A percentile compares a stretch with the other conserved stretches of the same genome.
Conservation (phyloP, 2,888 invertebrate genomes). For the Phyllotreta cruciferae region DNA sequence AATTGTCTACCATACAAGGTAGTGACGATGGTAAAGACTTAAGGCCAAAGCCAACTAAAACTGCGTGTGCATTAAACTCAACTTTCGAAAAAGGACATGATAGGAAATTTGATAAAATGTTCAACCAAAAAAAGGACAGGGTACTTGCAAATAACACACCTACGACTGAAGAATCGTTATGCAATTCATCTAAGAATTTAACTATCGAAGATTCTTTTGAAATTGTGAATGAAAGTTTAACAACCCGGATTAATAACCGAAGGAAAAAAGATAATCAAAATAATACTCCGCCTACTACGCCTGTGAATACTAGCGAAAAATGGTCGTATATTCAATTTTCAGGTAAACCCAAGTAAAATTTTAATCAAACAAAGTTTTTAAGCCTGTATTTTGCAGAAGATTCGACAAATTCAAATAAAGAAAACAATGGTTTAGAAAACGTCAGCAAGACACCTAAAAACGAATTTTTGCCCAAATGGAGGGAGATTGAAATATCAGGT, state of each 20-base stretch:
- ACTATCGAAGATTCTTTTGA: constrained; percentile 34
- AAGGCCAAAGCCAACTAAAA: constrained; percentile 26
- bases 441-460: too few relatives aligned
- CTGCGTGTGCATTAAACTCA: constrained; percentile 45
- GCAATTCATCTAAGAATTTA: constrained; percentile 28
- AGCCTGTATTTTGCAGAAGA: not conserved
- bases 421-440: too few relatives aligned
- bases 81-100: constrained; percentile 41
- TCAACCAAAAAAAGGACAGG: constrained; percentile 32
- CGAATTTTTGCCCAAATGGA: too few relatives aligned
- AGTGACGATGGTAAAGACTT: constrained; percentile 36
- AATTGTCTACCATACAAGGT: constrained; percentile 47
- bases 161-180: constrained; percentile 18
- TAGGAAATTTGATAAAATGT: constrained; percentile 49
- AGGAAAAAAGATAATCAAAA: constrained; percentile 3
- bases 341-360: not conserved
- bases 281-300: not conserved
- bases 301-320: not conserved
- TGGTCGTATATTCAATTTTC: constrained; percentile 1
- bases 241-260: constrained; percentile 14
- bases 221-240: constrained; percentile 24
- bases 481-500: not conserved
- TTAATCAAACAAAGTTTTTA: not conserved
- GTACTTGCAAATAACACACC: not conserved
- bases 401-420: not conserved